Percentiles rank a stretch among this genome's conserved stretches.
phyloP scores from a whole-genome alignment of 2,888 invertebrate genomes.

The Callimorpha dominula region DNA sequence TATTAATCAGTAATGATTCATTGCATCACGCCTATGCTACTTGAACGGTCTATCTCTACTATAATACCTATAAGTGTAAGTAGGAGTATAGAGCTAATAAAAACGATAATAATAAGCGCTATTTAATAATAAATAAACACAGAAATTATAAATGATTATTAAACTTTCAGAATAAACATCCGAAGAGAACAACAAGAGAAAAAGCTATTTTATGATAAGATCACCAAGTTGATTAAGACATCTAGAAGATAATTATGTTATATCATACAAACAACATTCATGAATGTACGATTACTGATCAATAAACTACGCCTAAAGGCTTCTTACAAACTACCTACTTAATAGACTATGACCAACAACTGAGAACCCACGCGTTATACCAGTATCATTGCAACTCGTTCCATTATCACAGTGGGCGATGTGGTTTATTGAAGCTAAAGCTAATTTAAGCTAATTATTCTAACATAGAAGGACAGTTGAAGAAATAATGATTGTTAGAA shows the following conservation, averaged over 20 bases:
- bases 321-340: slow-evolving; percentile 50
- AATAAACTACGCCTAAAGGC: slow-evolving; percentile 15
- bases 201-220: neutral
- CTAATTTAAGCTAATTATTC: slow-evolving; percentile 56
- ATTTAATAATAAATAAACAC: neutral
- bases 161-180: neutral
- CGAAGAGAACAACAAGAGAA: neutral
- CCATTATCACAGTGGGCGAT: slow-evolving; percentile 85
- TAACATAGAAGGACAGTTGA: slow-evolving; percentile 36
- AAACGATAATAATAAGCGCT: neutral
- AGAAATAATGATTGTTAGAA: slow-evolving; percentile 2
- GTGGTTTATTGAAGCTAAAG: slow-evolving; percentile 64
- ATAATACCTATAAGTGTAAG: neutral
- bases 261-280: neutral
- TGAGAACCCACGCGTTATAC: slow-evolving; percentile 68
- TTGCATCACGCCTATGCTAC: neutral
- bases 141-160: neutral
- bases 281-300: slow-evolving; percentile 31
- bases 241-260: neutral
- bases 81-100: neutral
- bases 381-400: slow-evolving; percentile 68
- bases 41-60: neutral
- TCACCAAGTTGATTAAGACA: neutral
- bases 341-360: slow-evolving; percentile 71
- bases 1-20: slow-evolving; percentile 23